A percentile compares a stretch with the other conserved stretches of the same genome.
These are phyloP conservation scores for Enteromius viviparus DNA, from an alignment of 2,797 vertebrate species.

Conservation along the genomic window DNA sequence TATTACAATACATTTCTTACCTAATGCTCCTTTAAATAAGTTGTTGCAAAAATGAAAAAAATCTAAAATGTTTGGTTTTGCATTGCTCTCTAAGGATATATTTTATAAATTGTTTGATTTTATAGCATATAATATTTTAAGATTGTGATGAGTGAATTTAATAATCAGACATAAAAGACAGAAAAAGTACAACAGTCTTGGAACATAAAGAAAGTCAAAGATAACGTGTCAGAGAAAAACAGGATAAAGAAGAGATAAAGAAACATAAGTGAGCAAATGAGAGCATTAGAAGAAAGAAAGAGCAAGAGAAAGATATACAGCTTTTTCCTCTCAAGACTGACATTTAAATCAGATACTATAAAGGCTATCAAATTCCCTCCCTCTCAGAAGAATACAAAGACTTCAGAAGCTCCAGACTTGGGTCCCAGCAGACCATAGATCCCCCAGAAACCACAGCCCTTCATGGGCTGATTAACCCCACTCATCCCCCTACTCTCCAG, in stretches of 20 bases:
- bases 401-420: conserved; percentile 35
- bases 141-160: neutral
- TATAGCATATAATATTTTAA: neutral
- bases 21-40: too few species aligned
- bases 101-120: neutral
- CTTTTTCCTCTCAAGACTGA: conserved; percentile 11
- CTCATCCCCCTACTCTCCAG: conserved; percentile 36
- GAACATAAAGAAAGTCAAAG: neutral
- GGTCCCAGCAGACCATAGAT: conserved; percentile 37
- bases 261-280: neutral
- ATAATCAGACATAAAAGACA: neutral
- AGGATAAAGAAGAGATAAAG: neutral
- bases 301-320: neutral
- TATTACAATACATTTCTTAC: too few species aligned
- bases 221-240: neutral
- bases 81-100: neutral
- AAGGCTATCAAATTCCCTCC: conserved; percentile 41
- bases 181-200: neutral
- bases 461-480: conserved; percentile 52
- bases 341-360: conserved; percentile 43
- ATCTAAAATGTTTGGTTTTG: neutral
- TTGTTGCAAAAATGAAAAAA: neutral
- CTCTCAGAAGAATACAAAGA: conserved; percentile 42
- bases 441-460: conserved; percentile 40
- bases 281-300: neutral